phyloP scores from a whole-genome alignment of 2,888 invertebrate genomes.

The Autographa pulchrina region DNA sequence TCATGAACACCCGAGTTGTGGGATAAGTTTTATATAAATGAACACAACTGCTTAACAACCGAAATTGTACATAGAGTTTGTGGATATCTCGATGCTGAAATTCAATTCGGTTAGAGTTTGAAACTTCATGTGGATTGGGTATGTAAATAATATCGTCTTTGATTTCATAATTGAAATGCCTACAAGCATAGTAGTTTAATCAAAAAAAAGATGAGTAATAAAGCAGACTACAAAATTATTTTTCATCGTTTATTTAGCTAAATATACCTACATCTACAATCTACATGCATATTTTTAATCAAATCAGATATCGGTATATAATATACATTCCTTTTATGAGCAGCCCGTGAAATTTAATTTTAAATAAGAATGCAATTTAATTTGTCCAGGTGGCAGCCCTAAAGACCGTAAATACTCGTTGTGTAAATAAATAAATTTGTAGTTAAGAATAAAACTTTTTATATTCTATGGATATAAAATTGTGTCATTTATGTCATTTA shows the following conservation, averaged over 20 bases:
- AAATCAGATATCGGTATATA: neutral
- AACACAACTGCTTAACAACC: slow-evolving; percentile 27
- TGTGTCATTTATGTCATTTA: neutral
- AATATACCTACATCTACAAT: too few relatives aligned
- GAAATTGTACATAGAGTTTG: slow-evolving; percentile 25
- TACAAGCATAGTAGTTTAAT: too few relatives aligned
- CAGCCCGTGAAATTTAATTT: slow-evolving; percentile 1
- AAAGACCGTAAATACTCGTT: slow-evolving; percentile 29
- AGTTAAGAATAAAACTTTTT: slow-evolving; percentile 19
- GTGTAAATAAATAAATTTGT: slow-evolving; percentile 37
- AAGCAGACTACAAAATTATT: too few relatives aligned
- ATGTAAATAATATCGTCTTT: neutral
- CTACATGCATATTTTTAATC: too few relatives aligned
- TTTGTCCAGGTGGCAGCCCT: slow-evolving; percentile 36
- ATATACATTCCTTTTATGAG: neutral
- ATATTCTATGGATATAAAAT: neutral
- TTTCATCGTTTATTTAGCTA: too few relatives aligned
- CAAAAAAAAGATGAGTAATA: too few relatives aligned
- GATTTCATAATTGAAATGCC: neutral
- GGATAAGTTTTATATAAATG: slow-evolving; percentile 61
- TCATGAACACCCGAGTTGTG: slow-evolving; percentile 70
- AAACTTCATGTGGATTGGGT: neutral
- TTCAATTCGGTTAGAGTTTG: slow-evolving; percentile 15
- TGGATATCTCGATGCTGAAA: slow-evolving; percentile 3
- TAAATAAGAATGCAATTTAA: neutral